phyloP scores from a whole-genome alignment of 1,140 invertebrate genomes.

The Helicoverpa zea region DNA sequence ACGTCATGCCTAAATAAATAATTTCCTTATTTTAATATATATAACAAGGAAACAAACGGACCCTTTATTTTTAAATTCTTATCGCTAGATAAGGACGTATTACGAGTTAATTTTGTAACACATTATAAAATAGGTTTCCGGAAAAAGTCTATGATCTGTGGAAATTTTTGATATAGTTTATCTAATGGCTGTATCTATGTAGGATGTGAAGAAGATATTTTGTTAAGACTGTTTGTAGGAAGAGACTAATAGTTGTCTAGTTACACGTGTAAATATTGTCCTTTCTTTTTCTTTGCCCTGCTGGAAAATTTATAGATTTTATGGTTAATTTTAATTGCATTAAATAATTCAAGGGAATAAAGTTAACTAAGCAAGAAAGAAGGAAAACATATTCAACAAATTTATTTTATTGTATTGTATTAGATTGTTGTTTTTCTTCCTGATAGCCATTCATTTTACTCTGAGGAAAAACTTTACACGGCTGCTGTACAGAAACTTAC shows the following conservation, averaged over 20 bases:
- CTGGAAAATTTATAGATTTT: too few relatives aligned
- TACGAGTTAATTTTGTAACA: slow-evolving; percentile 23
- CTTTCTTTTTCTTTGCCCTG: too few relatives aligned
- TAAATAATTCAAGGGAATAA: too few relatives aligned
- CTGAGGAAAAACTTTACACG: too few relatives aligned
- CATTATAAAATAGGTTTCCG: slow-evolving; percentile 2
- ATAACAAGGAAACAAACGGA: slow-evolving; percentile 37
- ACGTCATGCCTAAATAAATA: background rate
- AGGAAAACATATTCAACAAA: too few relatives aligned
- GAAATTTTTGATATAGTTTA: slow-evolving; percentile 13
- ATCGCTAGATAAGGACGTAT: slow-evolving; percentile 11
- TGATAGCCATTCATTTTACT: too few relatives aligned
- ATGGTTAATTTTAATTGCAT: too few relatives aligned
- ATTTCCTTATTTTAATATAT: slow-evolving; percentile 16
- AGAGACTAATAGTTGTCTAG: background rate
- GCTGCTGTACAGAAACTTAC: too few relatives aligned
- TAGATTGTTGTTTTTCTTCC: too few relatives aligned
- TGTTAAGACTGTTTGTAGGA: background rate
- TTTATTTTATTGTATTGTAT: too few relatives aligned
- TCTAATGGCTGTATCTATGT: slow-evolving; percentile 34
- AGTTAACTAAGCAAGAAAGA: too few relatives aligned
- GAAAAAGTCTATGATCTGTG: slow-evolving; percentile 37
- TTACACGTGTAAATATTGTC: too few relatives aligned
- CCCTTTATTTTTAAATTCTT: slow-evolving; percentile 24
- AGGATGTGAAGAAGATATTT: slow-evolving; percentile 23